Base-by-base conservation (phyloP, 2,113 vertebrate genomes). In the Podarcis muralis region DNA sequence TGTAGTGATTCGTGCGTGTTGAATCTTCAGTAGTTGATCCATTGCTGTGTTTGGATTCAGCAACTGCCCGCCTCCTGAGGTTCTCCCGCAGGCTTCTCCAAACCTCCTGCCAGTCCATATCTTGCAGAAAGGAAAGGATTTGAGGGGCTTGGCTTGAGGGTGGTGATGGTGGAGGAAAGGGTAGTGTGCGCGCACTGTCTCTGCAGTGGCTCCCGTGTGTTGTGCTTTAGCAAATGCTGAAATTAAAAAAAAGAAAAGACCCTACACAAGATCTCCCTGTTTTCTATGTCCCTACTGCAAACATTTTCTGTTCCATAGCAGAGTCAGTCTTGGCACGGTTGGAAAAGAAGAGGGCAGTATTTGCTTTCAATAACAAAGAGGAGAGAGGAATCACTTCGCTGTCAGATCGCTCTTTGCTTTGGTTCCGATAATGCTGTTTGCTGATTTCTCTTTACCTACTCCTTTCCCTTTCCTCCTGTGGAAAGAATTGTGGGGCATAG, bases 271-370 rank as follows among this genome's bases (percentile, higher is more conserved):
- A 15, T 35, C 48, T 43, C 32, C 20, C 43, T n/a, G 68, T 59
- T 57, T 13, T n/a, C 81, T 6, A 16, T 18, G 25, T 68, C 81
- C 65, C 18, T 43, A 4, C 25, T 43, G 62, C 62, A 77, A 86
- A 43, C 20, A 5, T 68, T 43, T 43, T 65, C 62, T 30, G 18
- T 32, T 68, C 40, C 53, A 11, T 40, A 3, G 72, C 48, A 75
- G 91, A 59, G 89, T 87, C 72, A 89, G 94, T 92, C 93, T 66
- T 95, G 92, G 93, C 95, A 92, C 90, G 89, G 86, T 95, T 89
- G 92, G 87, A 87, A 94, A 96, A 93, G 94, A 95, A 96, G 95
- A 96, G 95, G 96, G 96, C 96, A 96, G 95, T 96, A 91, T 96
- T 95, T 93, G 95, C 96, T 92, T 95, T 94, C 84, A 84, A 81